Percentiles rank a stretch among this genome's conserved stretches.
These are phyloP conservation scores for Bagarius yarrelli DNA, from an alignment of 2,113 vertebrate species.

Conservation along the genomic window DNA sequence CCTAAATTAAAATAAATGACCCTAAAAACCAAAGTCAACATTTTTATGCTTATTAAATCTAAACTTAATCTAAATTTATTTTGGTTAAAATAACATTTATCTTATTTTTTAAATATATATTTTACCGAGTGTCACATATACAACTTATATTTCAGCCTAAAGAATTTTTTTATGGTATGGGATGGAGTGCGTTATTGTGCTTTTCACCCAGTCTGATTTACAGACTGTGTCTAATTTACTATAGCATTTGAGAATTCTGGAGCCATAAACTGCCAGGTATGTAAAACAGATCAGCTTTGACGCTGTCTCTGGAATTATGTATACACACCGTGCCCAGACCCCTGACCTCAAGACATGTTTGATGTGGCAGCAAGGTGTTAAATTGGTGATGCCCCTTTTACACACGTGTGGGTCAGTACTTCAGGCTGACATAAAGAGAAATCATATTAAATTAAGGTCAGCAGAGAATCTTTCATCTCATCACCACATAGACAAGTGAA, in stretches of 20 bases:
- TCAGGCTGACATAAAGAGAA: slow-evolving; percentile 44
- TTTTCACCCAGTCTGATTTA: slow-evolving; percentile 36
- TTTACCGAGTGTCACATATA: too few species aligned
- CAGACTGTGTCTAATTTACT: slow-evolving; percentile 39
- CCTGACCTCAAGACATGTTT: slow-evolving; percentile 52
- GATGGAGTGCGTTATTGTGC: slow-evolving; percentile 45
- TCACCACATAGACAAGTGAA: slow-evolving; percentile 3
- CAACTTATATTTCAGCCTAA: too few species aligned
- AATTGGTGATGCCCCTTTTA: slow-evolving; percentile 50
- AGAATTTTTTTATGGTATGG: slow-evolving; percentile 16
- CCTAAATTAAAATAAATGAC: too few species aligned
- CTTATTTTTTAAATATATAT: too few species aligned
- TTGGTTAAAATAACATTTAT: too few species aligned
- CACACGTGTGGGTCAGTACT: slow-evolving; percentile 59
- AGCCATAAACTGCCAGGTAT: slow-evolving; percentile 55
- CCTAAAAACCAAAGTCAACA: too few species aligned
- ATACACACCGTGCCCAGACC: slow-evolving; percentile 52
- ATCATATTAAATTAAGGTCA: slow-evolving; percentile 68
- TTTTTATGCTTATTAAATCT: too few species aligned
- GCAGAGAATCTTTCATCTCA: slow-evolving; percentile 21
- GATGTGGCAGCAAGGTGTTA: slow-evolving; percentile 62
- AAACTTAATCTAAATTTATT: too few species aligned
- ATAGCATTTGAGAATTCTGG: slow-evolving; percentile 53
- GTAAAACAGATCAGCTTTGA: slow-evolving; percentile 61
- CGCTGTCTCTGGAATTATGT: slow-evolving; percentile 39